Percentiles rank a stretch among this genome's conserved stretches.
Evolutionary conservation across 2,113 vertebrate species (phyloP).

Genomic region (Mirounga angustirostris): DNA sequence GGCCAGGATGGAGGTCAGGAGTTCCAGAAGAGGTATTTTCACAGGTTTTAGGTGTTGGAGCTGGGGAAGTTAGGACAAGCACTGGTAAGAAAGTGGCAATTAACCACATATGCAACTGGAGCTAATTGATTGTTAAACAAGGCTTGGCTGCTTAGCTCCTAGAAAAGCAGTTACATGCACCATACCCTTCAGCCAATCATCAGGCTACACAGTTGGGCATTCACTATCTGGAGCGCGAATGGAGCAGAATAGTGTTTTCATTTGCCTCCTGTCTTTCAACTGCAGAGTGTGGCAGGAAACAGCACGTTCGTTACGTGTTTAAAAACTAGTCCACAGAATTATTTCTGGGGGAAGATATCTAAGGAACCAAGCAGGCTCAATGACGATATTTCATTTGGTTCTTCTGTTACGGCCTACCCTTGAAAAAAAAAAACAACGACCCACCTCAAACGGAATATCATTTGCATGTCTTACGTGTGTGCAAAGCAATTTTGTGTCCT

Average conservation of each 20-base stretch:
- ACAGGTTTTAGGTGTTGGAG: conserved; percentile 64
- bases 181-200: not conserved
- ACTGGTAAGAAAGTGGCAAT: conserved; percentile 55
- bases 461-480: not conserved
- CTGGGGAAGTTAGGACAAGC: conserved; percentile 34
- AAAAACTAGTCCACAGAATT: conserved; percentile 20
- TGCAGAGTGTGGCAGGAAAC: not conserved
- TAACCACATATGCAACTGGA: not conserved
- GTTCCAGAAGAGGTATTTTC: conserved; percentile 50
- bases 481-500: not conserved
- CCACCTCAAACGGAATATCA: not conserved
- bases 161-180: not conserved
- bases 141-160: conserved; percentile 35
- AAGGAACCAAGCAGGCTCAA: not conserved
- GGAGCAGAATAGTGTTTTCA: not conserved
- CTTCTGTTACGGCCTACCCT: not conserved
- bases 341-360: conserved; percentile 9
- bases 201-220: not conserved
- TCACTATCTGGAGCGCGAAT: not conserved
- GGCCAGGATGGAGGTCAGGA: not conserved
- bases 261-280: conserved; percentile 28
- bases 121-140: conserved; percentile 53
- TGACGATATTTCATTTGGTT: not conserved
- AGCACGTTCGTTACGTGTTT: not conserved
- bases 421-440: not conserved